Base-by-base conservation (phyloP, 2,797 vertebrate genomes). In the Clarias pachynema region DNA sequence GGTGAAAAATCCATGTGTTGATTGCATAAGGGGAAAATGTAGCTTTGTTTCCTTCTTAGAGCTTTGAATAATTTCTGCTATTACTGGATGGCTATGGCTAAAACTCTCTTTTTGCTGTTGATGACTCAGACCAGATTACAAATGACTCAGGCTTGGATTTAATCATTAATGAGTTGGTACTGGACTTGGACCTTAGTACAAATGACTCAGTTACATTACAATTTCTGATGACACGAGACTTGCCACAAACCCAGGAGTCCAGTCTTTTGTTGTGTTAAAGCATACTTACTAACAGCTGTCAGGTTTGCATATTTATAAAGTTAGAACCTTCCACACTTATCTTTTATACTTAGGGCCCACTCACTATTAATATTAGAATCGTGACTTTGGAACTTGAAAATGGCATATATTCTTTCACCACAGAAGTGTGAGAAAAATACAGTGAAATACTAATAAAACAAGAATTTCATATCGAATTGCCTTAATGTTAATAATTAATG, bases 401-500 rank as follows among this genome's bases (percentile, higher is more conserved):
- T 6, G 9, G 9, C 18, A 77, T n/a, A 56, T 57, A 18, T 20
- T 20, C 2, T 57, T 77, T 56, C 6, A 56, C 49, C 10, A 78
- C 26, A 66, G 59, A 74, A 57, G n/a, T 63, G 7, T 20, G 24
- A n/a, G 24, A 63, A 62, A 15, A 63, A 5, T 62, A 9, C n/a
- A 5, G 60, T 29, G 12, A 63, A 63, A 44, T 10, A 65, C 59
- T 29, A 26, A 26, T 63, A 9, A 18, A 79, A 26, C 14, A 79
- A 63, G 16, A 65, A 26, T 24, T 37, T 18, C 24, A 20, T 65
- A 29, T 26, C 0, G 9, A 29, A 65, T 26, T 79, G 57, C 24
- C 22, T 65, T 68, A 81, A 85, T n/a, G n/a, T 85, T 49, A 85
- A 81, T 82, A 86, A 86, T 75, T 49, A 82, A 82, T 75, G 34